Evolutionary conservation across 2,113 vertebrate species (phyloP).

Genomic region (Menidia beryllina): DNA sequence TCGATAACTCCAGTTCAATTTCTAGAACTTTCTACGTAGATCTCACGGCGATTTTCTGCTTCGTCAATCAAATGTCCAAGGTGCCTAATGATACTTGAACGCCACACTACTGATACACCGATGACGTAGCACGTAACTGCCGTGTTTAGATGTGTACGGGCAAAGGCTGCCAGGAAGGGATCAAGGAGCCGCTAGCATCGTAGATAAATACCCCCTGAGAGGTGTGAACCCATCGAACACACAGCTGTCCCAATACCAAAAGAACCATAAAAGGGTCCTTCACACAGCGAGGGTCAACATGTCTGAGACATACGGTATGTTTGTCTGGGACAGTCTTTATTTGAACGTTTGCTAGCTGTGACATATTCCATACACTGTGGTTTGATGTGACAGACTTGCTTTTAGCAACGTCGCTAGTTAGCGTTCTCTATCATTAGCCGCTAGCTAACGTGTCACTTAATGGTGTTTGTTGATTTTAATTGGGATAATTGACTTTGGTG

Average conservation of each 20-base stretch:
- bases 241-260: slow-evolving; percentile 32
- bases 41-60: too few species aligned
- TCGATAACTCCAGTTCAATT: too few species aligned
- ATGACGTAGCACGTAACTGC: slow-evolving; percentile 55
- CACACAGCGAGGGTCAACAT: slow-evolving; percentile 74
- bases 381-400: slow-evolving; percentile 21
- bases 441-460: slow-evolving; percentile 19
- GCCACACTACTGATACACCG: not conserved
- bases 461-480: not conserved
- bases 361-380: slow-evolving; percentile 1
- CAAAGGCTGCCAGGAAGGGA: slow-evolving; percentile 41
- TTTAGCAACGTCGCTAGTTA: slow-evolving; percentile 36
- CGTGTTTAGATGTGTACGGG: slow-evolving; percentile 53
- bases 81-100: not conserved
- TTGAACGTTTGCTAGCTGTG: slow-evolving; percentile 26
- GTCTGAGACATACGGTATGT: slow-evolving; percentile 87
- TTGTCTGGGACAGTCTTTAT: not conserved
- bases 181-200: slow-evolving; percentile 60
- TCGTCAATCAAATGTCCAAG: not conserved
- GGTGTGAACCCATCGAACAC: slow-evolving; percentile 40
- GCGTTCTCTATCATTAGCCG: slow-evolving; percentile 35
- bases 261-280: slow-evolving; percentile 29
- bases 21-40: not conserved
- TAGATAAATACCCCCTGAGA: slow-evolving; percentile 59
- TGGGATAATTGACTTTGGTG: not conserved